Evolutionary conservation across 2,888 invertebrate species (phyloP).

Genomic region (Podabrus alpinus): DNA sequence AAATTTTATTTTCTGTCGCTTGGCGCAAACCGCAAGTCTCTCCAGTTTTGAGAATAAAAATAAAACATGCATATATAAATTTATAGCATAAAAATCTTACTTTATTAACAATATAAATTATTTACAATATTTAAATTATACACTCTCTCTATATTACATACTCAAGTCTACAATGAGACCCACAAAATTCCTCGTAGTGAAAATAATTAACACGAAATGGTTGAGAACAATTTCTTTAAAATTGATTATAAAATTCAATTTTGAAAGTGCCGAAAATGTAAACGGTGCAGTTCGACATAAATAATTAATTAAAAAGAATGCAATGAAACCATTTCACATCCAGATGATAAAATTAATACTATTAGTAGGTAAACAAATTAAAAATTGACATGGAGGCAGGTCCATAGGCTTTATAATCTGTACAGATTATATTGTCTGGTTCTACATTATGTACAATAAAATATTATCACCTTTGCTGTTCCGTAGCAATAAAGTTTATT

Average conservation of each 20-base stretch:
- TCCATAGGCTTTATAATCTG: not conserved
- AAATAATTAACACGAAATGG: not conserved
- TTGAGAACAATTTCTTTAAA: not conserved
- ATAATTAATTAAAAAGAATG: not conserved
- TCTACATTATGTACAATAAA: not conserved
- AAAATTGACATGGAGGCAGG: not conserved
- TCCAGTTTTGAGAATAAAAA: no score
- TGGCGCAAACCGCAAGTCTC: no score
- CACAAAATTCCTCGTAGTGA: not conserved
- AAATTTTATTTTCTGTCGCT: no score
- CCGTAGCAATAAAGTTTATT: not conserved
- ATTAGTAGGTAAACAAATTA: not conserved
- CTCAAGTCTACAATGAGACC: not conserved
- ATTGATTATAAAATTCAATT: not conserved
- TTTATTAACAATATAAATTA: slow-evolving; percentile 21
- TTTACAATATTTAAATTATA: slow-evolving; percentile 4
- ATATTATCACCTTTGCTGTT: not conserved
- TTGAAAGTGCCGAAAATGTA: not conserved
- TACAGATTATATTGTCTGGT: not conserved
- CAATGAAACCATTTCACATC: not conserved
- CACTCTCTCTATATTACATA: not conserved
- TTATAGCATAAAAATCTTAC: not conserved
- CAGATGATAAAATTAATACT: not conserved
- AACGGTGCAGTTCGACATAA: not conserved
- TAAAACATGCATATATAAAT: no score